Evolutionary conservation across 2,888 invertebrate species (phyloP).

Genomic region (Brassicogethes aeneus): DNA sequence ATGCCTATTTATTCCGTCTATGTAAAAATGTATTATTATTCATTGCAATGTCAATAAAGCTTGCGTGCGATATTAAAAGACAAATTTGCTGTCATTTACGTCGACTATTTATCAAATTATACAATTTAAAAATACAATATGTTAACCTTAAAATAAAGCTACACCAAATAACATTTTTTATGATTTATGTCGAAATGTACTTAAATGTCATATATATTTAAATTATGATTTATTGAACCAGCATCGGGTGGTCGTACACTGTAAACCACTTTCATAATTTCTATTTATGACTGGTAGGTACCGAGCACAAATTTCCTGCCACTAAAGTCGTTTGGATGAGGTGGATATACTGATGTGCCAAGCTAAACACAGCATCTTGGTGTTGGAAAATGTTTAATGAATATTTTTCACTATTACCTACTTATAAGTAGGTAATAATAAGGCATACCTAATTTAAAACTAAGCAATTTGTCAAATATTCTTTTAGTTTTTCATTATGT

Average conservation of each 20-base stretch:
- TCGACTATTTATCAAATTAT: background rate
- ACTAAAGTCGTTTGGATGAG: background rate
- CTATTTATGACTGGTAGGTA: slow-evolving; percentile 1
- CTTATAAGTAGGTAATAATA: no score
- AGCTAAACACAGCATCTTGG: no score
- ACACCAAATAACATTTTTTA: slow-evolving; percentile 13
- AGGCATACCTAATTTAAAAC: no score
- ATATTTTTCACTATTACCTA: no score
- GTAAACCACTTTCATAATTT: slow-evolving; percentile 9
- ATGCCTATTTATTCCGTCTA: no score
- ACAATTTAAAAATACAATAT: background rate
- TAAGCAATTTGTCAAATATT: no score
- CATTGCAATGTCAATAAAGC: no score
- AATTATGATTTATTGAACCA: slow-evolving; percentile 19
- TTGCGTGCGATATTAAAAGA: no score
- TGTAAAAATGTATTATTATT: no score
- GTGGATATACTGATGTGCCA: no score
- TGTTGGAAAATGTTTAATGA: no score
- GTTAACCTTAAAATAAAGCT: background rate
- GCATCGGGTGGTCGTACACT: slow-evolving; percentile 12
- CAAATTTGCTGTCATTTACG: background rate
- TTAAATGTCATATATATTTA: slow-evolving; percentile 20
- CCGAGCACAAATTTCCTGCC: background rate
- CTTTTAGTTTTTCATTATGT: no score
- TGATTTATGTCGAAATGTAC: slow-evolving; percentile 21